These are phyloP conservation scores for Apeltes quadracus DNA, from an alignment of 2,113 vertebrate species.

Conservation along the genomic window DNA sequence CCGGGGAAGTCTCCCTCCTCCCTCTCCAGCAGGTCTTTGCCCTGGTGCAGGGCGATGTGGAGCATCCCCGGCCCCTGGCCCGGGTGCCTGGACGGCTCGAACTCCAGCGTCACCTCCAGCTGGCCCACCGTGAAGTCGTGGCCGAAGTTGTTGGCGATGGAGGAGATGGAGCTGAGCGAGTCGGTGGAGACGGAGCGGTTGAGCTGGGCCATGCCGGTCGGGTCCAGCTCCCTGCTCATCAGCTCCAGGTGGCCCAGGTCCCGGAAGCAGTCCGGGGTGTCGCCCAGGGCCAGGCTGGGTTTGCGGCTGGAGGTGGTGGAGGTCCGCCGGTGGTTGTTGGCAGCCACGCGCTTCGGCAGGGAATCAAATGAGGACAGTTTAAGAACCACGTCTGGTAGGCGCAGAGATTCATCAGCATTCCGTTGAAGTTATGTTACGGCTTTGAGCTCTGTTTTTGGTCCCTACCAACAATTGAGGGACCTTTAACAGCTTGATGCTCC, in stretches of 20 bases:
- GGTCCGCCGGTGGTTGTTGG: slow-evolving; percentile 75
- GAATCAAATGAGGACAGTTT: background rate
- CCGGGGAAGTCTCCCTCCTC: slow-evolving; percentile 91
- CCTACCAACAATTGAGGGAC: background rate
- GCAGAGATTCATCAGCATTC: background rate
- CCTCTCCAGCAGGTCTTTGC: slow-evolving; percentile 95
- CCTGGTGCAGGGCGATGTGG: slow-evolving; percentile 90
- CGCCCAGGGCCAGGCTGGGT: slow-evolving; percentile 85
- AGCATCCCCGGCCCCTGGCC: slow-evolving; percentile 69
- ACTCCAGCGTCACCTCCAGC: slow-evolving; percentile 92
- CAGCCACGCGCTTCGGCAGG: slow-evolving; percentile 78
- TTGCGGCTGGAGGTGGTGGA: slow-evolving; percentile 79
- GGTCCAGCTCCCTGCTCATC: slow-evolving; percentile 90
- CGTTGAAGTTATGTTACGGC: background rate
- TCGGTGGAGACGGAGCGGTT: slow-evolving; percentile 91
- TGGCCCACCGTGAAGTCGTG: slow-evolving; percentile 94
- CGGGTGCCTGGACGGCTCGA: slow-evolving; percentile 73
- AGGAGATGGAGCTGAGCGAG: slow-evolving; percentile 95
- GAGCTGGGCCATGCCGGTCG: slow-evolving; percentile 76
- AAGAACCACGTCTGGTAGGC: background rate
- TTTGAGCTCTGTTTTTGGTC: background rate
- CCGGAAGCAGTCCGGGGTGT: slow-evolving; percentile 87
- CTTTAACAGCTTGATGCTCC: background rate
- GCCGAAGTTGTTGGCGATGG: slow-evolving; percentile 95
- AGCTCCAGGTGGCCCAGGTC: slow-evolving; percentile 95